Base-by-base conservation (phyloP, 2,113 vertebrate species). In the Oncorhynchus nerka region DNA sequence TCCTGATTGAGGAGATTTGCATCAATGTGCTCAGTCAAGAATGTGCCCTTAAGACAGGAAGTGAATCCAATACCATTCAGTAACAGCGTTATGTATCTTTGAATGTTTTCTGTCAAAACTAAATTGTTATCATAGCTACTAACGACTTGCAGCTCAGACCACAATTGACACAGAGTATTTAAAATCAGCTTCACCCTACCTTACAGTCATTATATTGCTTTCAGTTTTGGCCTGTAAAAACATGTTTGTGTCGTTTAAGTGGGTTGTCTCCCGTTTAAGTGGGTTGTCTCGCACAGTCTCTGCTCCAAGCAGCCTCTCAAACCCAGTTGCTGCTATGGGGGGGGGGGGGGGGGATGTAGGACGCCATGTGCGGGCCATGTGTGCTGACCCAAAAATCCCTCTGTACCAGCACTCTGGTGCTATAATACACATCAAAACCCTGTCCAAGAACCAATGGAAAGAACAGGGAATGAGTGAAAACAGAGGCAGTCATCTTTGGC, bases 311-410 rank as follows among this genome's bases (percentile, higher is more conserved):
- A 22, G 59, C 12, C n/a, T 22, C 51, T 19, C 13, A 55, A 55
- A 5, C 15, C 39, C 39, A 16, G 51, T 19, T 55, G 51, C 4
- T 19, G 12, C 4, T 4, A 15, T 15, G 15, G 62, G n/a, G 65
- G n/a, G 30, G 30, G 65, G n/a, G 20, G 2, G 26, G 26, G 26
- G 26, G 26, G 30, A 4, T 30, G 57, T 20, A 51, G 11, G 19
- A 5, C 4, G 13, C 65, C 73, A 74, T 66, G 45, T 75, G 73
- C 16, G 20, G 16, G 32, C 73, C 73, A 75, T 51, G 73, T 75
- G 73, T 51, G 64, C 39, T 12, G 8, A 67, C 65, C 65, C 11
- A 11, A 30, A 30, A 32, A 26, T 9, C 65, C 26, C 6, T 51
- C 49, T 51, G 49, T 13, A 51, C 13, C 49, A 51, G 12, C 9